A percentile compares a stretch with the other conserved stretches of the same genome.
Conservation (phyloP, 2,888 invertebrate species). For the Caenorhabditis parvicauda region DNA sequence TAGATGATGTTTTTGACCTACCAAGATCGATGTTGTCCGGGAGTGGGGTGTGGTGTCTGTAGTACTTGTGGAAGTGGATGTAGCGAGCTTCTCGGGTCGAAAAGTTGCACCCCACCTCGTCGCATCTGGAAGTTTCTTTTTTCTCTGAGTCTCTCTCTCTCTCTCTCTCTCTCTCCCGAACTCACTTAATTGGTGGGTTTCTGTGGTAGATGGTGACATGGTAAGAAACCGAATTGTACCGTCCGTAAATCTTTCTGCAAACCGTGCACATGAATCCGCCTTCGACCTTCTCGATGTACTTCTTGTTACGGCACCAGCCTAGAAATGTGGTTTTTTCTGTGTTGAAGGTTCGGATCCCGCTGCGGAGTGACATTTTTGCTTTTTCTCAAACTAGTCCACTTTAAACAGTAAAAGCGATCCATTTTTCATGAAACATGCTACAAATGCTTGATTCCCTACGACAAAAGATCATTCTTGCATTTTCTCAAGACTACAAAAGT, state of each 20-base stretch:
- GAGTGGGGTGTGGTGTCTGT: slow-evolving; percentile 58
- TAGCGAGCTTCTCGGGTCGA: slow-evolving; percentile 59
- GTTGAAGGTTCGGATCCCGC: no score
- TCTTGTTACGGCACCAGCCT: slow-evolving; percentile 63
- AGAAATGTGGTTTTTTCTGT: no score
- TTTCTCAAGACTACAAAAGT: neutral
- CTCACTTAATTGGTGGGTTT: slow-evolving; percentile 60
- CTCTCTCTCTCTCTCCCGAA: neutral
- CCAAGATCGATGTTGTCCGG: slow-evolving; percentile 61
- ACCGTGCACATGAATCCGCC: slow-evolving; percentile 59
- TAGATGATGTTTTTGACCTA: slow-evolving; percentile 14
- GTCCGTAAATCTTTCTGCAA: slow-evolving; percentile 60
- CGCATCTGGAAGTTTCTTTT: slow-evolving; percentile 41
- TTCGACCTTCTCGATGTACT: slow-evolving; percentile 58
- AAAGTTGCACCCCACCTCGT: slow-evolving; percentile 59
- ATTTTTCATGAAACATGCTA: no score
- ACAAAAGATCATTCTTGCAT: no score
- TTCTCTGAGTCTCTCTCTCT: neutral
- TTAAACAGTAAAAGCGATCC: neutral
- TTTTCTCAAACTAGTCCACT: neutral
- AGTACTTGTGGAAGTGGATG: slow-evolving; percentile 63
- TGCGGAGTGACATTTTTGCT: neutral
- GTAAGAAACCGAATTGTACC: slow-evolving; percentile 62
- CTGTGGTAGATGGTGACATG: slow-evolving; percentile 63
- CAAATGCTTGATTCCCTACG: no score